Base-by-base conservation (phyloP, 2,797 vertebrate genomes). In the Sandelia bainsii region DNA sequence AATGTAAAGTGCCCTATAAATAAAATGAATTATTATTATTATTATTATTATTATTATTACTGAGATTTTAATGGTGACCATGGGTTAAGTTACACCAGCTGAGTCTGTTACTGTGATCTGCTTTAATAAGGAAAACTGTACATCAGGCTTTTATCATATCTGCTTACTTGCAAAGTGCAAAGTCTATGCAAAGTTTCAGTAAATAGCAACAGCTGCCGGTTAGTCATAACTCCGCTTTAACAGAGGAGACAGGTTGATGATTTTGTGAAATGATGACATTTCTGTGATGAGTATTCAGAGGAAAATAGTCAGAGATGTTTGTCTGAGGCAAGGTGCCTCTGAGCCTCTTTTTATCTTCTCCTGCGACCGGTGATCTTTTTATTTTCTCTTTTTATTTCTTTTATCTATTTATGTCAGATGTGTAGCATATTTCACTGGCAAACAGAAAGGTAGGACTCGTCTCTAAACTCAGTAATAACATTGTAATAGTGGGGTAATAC, bases 241-340 rank as follows among this genome's bases (percentile, higher is more conserved):
- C 20, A 27, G 23, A 70, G 25, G 20, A 19, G 45, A 45, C 32
- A 19, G 49, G 40, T 25, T 23, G 20, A 54, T 5, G 46, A 40
- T 54, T 20, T 39, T 1, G 8, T 19, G 14, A 23, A 51, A 10
- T 1, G 12, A 20, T 40, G 2, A 14, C 17, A 22, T 56, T 23
- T 61, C 40, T 19, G 8, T 54, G 14, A 49, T 60, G 3, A 7
- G 8, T 42, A 12, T 46, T 32, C 12, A 34, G 20, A 58, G 27
- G 25, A 46, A 42, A 29, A 50, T 14, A n/a, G 40, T 34, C 16
- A 23, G 27, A 59, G 48, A 69, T 59, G 46, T 62, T 56, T 39
- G 50, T 45, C 40, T 37, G 17, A 37, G 32, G 49, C 12, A 42
- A n/a, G 23, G 54, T 16, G 25, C 52, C 40, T 37, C 44, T 22